Conservation (phyloP, 2,113 vertebrate species). For the Centropristis striata region DNA sequence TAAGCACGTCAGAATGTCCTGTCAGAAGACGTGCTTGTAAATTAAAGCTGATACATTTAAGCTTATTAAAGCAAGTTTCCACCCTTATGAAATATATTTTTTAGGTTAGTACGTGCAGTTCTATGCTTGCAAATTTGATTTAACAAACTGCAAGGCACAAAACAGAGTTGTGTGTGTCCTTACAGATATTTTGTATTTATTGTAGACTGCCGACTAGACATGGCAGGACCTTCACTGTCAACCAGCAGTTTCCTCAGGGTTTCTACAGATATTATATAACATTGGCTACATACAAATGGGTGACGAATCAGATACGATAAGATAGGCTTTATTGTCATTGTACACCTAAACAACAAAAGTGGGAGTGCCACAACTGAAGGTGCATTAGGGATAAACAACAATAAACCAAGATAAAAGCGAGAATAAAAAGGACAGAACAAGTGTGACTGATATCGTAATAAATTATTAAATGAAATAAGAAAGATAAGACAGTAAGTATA, state of each 20-base stretch:
- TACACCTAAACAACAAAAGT: too few relatives aligned
- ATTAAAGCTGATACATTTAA: slow-evolving; percentile 44
- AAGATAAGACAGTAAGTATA: too few relatives aligned
- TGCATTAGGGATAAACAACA: too few relatives aligned
- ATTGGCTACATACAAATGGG: slow-evolving; percentile 4
- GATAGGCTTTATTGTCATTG: too few relatives aligned
- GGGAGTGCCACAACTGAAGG: too few relatives aligned
- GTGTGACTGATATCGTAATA: too few relatives aligned
- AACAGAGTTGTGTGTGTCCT: slow-evolving; percentile 2
- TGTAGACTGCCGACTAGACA: not conserved
- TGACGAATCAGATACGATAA: not conserved
- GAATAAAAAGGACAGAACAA: too few relatives aligned
- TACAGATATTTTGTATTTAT: slow-evolving; percentile 1
- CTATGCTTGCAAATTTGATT: slow-evolving; percentile 25
- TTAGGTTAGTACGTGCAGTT: slow-evolving; percentile 19
- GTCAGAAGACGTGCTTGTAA: slow-evolving; percentile 44
- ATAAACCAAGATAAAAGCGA: too few relatives aligned
- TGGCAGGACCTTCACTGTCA: slow-evolving; percentile 4
- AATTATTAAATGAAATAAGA: too few relatives aligned
- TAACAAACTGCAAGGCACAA: slow-evolving; percentile 18
- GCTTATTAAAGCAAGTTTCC: slow-evolving; percentile 28
- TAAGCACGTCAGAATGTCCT: slow-evolving; percentile 45
- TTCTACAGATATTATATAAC: slow-evolving; percentile 13
- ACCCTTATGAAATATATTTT: slow-evolving; percentile 3
- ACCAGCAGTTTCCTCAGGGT: slow-evolving; percentile 9